These are phyloP conservation scores for Zoroaster sp. DNA, from an alignment of 53 echinoderm and acorn worm genomes.

Conservation along the genomic window DNA sequence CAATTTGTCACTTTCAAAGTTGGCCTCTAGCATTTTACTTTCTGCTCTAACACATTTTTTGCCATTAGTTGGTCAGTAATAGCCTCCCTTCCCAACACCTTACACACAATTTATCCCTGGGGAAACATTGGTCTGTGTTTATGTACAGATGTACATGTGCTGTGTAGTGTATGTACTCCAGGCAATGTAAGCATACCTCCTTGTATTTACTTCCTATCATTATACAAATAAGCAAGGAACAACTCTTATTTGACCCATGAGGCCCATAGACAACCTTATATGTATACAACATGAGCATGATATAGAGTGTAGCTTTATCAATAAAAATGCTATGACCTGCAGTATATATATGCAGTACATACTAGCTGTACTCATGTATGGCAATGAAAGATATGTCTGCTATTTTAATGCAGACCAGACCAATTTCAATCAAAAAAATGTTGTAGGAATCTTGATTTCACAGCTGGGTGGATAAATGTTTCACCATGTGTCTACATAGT, in stretches of 20 bases:
- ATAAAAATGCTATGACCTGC: no score
- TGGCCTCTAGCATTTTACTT: background rate
- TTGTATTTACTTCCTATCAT: background rate
- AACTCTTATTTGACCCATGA: background rate
- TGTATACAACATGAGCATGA: no score
- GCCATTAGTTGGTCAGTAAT: background rate
- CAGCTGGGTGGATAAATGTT: background rate
- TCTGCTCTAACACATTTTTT: background rate
- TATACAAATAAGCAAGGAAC: background rate
- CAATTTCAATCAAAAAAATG: background rate
- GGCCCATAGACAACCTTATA: no score
- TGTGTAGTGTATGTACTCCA: no score
- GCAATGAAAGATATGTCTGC: background rate
- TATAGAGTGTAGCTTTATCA: no score
- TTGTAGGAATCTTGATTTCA: background rate
- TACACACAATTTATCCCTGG: background rate
- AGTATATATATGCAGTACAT: no score
- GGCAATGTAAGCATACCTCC: background rate
- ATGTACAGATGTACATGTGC: background rate
- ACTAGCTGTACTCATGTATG: no score
- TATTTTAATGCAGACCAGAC: background rate
- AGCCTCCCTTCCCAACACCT: background rate
- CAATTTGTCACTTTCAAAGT: background rate
- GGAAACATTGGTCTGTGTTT: background rate
- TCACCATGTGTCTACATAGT: background rate